Evolutionary conservation across 1,140 invertebrate genomes (phyloP), one percentile per base, ranked within the genome.

Genomic region (Odontomachus brunneus): DNA sequence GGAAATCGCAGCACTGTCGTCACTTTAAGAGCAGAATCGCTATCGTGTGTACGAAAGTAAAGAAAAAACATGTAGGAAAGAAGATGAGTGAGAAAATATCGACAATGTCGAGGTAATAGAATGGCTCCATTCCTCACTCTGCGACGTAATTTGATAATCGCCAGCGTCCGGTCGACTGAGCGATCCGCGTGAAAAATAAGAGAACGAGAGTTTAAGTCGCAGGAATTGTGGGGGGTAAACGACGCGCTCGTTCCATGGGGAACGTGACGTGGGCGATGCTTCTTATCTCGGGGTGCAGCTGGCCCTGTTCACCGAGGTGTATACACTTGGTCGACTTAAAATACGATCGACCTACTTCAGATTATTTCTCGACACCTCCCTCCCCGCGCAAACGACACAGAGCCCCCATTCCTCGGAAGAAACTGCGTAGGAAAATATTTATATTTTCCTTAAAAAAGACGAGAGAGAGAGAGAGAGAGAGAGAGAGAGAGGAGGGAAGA

Each of bases 271-370:
- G 44, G 72, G 59, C 75, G 73, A 57, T 33, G 29, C 83, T 75
- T 85, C 91, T 92, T 92, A 92, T 92, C 91, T 87, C 83, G 19
- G 53, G 76, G 73, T 83, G 83, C 91, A 92, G 91, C 85, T 91
- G 89, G 63, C 63, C 65, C 75, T 89, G 89, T 38, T 90, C 91
- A 88, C 48, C 84, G 86, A 85, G 88, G 86, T 89, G 89, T 84
- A 80, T 57, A 60, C 65, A 88, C 88, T 90, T 88, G 84, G 81
- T 66, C 85, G 78, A 80, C 75, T 76, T 90, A 88, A 90, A 91
- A 82, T 89, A 89, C 87, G 84, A 86, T 85, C 84, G 73, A 84
- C 69, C 71, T 76, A 84, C 67, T 86, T 86, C 78, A 71, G 86
- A 84, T 78, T 87, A 80, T 84, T 88, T 85, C 84, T 82, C 82